phyloP scores from a whole-genome alignment of 1,140 invertebrate genomes.

The Arctopsyche grandis region DNA sequence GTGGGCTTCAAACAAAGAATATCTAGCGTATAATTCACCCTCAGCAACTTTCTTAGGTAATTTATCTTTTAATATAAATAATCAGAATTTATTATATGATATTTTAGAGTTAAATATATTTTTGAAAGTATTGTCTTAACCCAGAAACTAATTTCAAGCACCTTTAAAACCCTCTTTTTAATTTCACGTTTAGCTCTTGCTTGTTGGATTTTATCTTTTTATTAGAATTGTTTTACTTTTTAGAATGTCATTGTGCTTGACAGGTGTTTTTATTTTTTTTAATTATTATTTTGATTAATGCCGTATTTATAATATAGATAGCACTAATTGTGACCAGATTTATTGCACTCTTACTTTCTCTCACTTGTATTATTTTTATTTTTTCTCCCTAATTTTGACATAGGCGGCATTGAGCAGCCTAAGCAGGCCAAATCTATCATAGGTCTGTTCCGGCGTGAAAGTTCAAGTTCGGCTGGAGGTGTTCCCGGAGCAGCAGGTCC shows the following conservation, averaged over 20 bases:
- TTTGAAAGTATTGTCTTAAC: no score
- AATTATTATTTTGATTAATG: background rate
- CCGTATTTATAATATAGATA: slow-evolving; percentile 18
- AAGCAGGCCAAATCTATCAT: slow-evolving; percentile 77
- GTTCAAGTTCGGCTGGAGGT: slow-evolving; percentile 68
- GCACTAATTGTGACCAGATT: slow-evolving; percentile 33
- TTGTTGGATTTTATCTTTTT: no score
- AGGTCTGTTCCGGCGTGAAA: slow-evolving; percentile 76
- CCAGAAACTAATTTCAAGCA: no score
- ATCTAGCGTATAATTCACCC: slow-evolving; percentile 89
- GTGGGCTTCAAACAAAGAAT: slow-evolving; percentile 93
- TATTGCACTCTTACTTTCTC: slow-evolving; percentile 45
- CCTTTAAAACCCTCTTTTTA: no score
- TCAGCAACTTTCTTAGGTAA: slow-evolving; percentile 89
- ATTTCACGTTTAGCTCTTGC: no score
- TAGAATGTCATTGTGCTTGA: no score
- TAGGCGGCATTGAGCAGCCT: slow-evolving; percentile 77
- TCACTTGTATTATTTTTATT: slow-evolving; percentile 59
- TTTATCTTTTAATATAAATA: no score
- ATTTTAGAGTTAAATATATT: no score
- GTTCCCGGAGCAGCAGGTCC: slow-evolving; percentile 58
- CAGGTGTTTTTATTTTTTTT: background rate
- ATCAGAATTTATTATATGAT: no score
- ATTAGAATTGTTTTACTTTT: no score
- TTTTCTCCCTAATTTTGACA: slow-evolving; percentile 55